Evolutionary conservation across 2,888 invertebrate genomes (phyloP), one percentile per base, ranked within the genome.

Genomic region (Crepidodera aurea): DNA sequence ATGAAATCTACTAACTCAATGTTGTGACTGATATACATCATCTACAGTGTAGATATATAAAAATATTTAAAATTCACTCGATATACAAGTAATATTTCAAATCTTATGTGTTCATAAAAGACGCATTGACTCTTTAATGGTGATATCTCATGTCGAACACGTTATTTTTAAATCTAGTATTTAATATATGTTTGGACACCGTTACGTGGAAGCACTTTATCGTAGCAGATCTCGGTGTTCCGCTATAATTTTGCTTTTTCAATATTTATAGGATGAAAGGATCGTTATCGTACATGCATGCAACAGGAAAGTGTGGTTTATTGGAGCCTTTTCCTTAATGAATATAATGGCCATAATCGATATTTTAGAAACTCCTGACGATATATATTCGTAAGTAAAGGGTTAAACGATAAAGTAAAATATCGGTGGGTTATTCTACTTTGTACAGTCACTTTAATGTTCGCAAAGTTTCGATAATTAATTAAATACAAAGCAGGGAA

Each of bases 231-330:
- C 27, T 27, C 5, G 39, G 18, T 15, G 18, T 54, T 29, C 40
- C 42, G 37, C 25, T 27, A 27, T 57, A 57, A 57, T 57, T 34
- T 12, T 18, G 25, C 37, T 48, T 37, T 48, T 57, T 57, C 48
- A 57, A 57, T 57, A 57, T 57, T 57, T 57, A 57, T 48, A 25
- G 37, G 56, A 46, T 48, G 25, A 56, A 46, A 39, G 48, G 37
- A 48, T 48, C 39, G 46, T 60, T 60, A 54, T 60, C 51, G 48
- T 54, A 55, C 51, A 56, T 64, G 55, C 64, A 42, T 53, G 63
- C 63, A 55, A 63, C 51, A 60, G 51, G 60, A 60, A 64, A 56
- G 54, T 64, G 56, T 60, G 51, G 19, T 46, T 55, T 61, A 40
- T 55, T 12, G 22, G 13, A 18, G 29, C 3, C 44, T 51, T 50